Evolutionary conservation across 2,113 vertebrate species (phyloP).

Genomic region (Rhinolophus ferrumequinum): DNA sequence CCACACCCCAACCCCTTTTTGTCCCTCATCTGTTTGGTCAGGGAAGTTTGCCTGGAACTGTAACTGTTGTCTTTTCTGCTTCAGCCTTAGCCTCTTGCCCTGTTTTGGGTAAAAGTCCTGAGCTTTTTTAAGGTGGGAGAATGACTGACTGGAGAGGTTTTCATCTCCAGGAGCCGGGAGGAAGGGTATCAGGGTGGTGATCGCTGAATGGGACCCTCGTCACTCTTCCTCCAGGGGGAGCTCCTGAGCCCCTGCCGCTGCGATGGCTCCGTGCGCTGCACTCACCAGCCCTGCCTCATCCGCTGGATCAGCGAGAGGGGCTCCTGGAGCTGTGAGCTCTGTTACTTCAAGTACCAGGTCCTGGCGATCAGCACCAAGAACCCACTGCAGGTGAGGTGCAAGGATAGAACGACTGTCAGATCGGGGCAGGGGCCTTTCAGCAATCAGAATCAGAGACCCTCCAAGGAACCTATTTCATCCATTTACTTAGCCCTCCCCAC

Average conservation of each 20-base stretch:
- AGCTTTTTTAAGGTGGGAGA: neutral
- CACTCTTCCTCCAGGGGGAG: slow-evolving; percentile 88
- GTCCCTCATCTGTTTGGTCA: neutral
- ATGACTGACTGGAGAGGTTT: neutral
- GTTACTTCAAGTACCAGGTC: slow-evolving; percentile 97
- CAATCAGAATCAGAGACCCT: neutral
- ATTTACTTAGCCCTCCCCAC: neutral
- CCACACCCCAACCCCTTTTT: neutral
- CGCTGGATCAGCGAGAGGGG: slow-evolving; percentile 96
- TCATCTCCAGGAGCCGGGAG: neutral
- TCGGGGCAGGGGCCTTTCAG: neutral
- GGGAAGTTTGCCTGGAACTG: slow-evolving; percentile 26
- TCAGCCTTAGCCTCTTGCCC: neutral
- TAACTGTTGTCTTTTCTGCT: neutral
- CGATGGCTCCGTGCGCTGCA: slow-evolving; percentile 93
- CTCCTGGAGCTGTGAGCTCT: slow-evolving; percentile 96
- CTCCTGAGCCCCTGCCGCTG: slow-evolving; percentile 94
- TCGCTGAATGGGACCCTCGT: slow-evolving; percentile 31
- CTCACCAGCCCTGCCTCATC: slow-evolving; percentile 95
- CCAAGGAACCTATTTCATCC: neutral
- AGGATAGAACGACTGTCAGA: neutral
- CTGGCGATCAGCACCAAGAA: slow-evolving; percentile 97
- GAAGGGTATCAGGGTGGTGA: neutral
- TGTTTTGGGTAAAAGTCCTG: slow-evolving; percentile 6
- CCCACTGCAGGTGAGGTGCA: slow-evolving; percentile 91